These are phyloP conservation scores for Rafetus swinhoei DNA, from an alignment of 2,113 vertebrate species.

Conservation along the genomic window DNA sequence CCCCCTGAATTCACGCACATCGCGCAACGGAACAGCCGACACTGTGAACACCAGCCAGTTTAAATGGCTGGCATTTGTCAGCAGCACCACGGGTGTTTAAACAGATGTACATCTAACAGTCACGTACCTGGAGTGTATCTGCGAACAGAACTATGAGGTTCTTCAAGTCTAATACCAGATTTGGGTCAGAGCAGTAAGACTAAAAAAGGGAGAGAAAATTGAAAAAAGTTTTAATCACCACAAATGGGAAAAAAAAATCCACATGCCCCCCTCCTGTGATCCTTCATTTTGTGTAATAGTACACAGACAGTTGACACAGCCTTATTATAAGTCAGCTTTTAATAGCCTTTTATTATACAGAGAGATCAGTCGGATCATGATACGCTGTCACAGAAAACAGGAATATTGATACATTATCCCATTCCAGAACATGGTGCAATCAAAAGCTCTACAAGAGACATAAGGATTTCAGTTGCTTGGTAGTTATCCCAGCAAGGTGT, in stretches of 20 bases:
- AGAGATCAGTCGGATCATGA: rapidly evolving
- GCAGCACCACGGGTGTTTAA: rapidly evolving
- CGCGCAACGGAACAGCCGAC: too few species aligned
- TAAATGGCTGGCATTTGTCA: rapidly evolving
- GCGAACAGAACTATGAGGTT: constrained; percentile 98
- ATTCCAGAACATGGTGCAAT: rapidly evolving
- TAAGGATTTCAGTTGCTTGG: background rate
- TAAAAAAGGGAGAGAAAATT: constrained; percentile 45
- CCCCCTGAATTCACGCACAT: rapidly evolving
- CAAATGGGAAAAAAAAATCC: background rate
- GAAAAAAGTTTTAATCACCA: rapidly evolving
- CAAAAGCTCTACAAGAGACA: background rate
- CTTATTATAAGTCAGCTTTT: background rate
- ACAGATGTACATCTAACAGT: rapidly evolving
- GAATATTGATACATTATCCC: background rate
- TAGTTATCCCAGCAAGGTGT: background rate
- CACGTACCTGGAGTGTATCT: constrained; percentile 92
- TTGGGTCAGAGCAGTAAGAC: constrained; percentile 96
- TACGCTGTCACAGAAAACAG: background rate
- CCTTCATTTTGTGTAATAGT: background rate
- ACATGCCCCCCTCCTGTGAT: background rate
- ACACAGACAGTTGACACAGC: rapidly evolving
- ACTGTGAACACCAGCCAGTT: background rate
- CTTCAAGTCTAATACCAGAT: constrained; percentile 95
- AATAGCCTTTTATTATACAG: background rate